Evolutionary conservation across 2,113 vertebrate genomes (phyloP).

Genomic region (Cryptoleucopteryx plumbea): DNA sequence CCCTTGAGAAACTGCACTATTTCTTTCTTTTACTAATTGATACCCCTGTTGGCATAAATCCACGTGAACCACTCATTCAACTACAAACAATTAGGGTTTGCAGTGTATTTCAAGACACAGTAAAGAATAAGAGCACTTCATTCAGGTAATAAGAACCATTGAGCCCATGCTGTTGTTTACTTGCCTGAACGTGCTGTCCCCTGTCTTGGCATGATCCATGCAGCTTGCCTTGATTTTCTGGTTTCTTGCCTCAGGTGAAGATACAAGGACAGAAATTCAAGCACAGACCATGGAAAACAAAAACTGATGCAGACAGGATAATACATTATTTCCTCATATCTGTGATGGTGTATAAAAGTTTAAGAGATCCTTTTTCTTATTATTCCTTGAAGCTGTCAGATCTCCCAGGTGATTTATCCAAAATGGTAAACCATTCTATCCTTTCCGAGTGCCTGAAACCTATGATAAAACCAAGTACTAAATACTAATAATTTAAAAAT

Average conservation of each 20-base stretch:
- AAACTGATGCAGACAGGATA: background rate
- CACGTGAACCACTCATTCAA: background rate
- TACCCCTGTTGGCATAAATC: background rate
- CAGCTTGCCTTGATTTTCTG: background rate
- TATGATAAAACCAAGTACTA: background rate
- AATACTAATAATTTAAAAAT: background rate
- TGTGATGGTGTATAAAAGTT: background rate
- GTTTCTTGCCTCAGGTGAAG: background rate
- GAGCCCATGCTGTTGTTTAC: background rate
- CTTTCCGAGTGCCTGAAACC: background rate
- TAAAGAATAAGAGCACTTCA: background rate
- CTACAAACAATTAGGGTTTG: background rate
- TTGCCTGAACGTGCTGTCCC: background rate
- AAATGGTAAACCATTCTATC: background rate
- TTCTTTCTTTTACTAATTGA: background rate
- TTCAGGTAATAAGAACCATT: background rate
- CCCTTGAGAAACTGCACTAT: background rate
- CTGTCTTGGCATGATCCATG: background rate
- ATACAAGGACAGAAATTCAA: background rate
- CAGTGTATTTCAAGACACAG: background rate
- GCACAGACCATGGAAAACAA: background rate
- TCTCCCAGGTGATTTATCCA: background rate
- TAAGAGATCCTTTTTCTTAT: background rate
- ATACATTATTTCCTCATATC: background rate
- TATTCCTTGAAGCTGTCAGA: background rate